Evolutionary conservation across 1,140 invertebrate genomes (phyloP).

Genomic region (Pollicipes pollicipes): DNA sequence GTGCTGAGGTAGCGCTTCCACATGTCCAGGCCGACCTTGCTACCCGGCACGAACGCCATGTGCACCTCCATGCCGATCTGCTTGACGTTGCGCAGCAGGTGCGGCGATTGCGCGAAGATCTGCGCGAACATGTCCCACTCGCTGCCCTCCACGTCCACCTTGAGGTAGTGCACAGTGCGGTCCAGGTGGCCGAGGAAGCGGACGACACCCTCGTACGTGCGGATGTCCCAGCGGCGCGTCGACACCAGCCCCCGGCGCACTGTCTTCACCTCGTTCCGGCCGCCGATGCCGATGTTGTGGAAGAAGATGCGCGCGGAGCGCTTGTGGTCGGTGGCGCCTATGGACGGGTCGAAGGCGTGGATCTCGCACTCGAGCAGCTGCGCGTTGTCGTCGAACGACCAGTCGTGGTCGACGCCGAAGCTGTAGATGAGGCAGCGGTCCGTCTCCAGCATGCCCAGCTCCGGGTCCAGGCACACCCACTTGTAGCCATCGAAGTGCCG

Average conservation of each 20-base stretch:
- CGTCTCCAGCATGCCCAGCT: neutral
- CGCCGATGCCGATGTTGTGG: neutral
- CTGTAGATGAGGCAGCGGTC: conserved; percentile 9
- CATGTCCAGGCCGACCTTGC: neutral
- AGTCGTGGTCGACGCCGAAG: conserved; percentile 9
- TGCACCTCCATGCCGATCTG: conserved; percentile 14
- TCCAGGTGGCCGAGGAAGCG: neutral
- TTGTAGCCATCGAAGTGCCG: neutral
- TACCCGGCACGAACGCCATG: neutral
- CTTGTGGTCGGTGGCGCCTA: neutral
- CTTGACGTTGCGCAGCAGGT: conserved; percentile 5
- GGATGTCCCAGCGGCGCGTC: neutral
- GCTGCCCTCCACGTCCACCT: conserved; percentile 14
- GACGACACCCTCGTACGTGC: neutral
- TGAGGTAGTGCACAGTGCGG: conserved; percentile 11
- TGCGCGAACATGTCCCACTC: conserved; percentile 11
- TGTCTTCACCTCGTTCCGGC: neutral
- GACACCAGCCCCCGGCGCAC: neutral
- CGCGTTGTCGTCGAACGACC: conserved; percentile 10
- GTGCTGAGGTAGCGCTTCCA: neutral
- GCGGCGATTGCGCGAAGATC: conserved; percentile 8
- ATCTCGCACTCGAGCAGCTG: neutral
- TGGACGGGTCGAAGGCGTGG: conserved; percentile 2
- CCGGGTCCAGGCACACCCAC: neutral
- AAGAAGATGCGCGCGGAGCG: neutral